These are phyloP conservation scores for Agelastica alni DNA, from an alignment of 2,888 invertebrate species.

Conservation along the genomic window DNA sequence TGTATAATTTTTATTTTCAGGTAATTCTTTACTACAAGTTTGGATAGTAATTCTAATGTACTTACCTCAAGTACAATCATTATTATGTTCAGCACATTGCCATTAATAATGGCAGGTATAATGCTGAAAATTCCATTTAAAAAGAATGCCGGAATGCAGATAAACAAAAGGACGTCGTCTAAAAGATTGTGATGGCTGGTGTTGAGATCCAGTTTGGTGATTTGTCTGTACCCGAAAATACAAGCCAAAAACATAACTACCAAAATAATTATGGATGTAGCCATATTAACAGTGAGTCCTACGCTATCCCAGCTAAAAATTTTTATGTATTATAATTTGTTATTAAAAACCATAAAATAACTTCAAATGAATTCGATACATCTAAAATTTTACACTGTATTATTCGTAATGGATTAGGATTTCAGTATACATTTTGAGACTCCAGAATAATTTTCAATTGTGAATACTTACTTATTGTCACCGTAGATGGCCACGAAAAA, in stretches of 20 bases:
- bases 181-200: slow-evolving; percentile 66
- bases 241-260: slow-evolving; percentile 63
- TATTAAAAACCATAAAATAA: too few relatives aligned
- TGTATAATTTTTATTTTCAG: too few relatives aligned
- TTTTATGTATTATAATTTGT: too few relatives aligned
- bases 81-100: slow-evolving; percentile 35
- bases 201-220: slow-evolving; percentile 68
- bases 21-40: neutral
- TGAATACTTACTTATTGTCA: slow-evolving; percentile 56
- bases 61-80: slow-evolving; percentile 42
- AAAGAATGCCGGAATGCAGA: slow-evolving; percentile 75
- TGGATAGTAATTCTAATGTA: neutral
- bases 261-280: slow-evolving; percentile 62
- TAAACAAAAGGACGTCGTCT: slow-evolving; percentile 71
- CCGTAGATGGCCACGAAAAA: slow-evolving; percentile 62
- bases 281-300: slow-evolving; percentile 60
- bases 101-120: slow-evolving; percentile 62
- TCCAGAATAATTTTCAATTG: too few relatives aligned
- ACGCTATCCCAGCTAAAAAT: too few relatives aligned
- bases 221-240: slow-evolving; percentile 66
- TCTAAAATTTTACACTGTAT: too few relatives aligned
- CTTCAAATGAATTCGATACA: too few relatives aligned
- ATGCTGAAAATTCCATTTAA: slow-evolving; percentile 71
- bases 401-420: too few relatives aligned
- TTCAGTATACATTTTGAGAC: too few relatives aligned